Percentiles rank a stretch among this genome's conserved stretches.
These are phyloP conservation scores for Porites divaricata DNA, from an alignment of 92 coral and sea anemone species.

Conservation along the genomic window DNA sequence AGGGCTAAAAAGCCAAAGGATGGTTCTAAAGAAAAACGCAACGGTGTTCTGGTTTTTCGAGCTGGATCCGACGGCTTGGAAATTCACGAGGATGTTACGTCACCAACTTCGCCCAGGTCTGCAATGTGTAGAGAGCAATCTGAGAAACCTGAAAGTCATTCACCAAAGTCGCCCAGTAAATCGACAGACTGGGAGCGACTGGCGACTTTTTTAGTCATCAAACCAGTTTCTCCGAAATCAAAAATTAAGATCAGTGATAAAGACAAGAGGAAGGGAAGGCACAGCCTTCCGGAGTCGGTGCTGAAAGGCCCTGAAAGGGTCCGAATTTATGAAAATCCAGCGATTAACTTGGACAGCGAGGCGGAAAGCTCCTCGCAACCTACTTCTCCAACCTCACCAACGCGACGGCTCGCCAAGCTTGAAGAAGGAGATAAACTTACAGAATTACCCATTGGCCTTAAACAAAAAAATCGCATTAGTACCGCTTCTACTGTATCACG, in stretches of 20 bases:
- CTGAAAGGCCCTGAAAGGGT: conserved; percentile 64
- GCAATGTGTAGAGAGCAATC: conserved; percentile 24
- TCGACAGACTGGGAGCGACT: conserved; percentile 74
- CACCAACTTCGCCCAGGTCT: conserved; percentile 48
- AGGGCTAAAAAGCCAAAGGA: conserved; percentile 56
- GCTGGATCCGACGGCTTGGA: conserved; percentile 81
- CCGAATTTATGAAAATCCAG: conserved; percentile 87
- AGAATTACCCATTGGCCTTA: conserved; percentile 84
- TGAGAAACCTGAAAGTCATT: conserved; percentile 16
- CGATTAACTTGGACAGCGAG: conserved; percentile 57
- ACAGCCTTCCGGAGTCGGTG: conserved; percentile 54
- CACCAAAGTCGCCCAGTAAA: conserved; percentile 39
- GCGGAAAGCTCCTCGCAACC: conserved; percentile 34
- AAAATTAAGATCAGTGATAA: conserved; percentile 70
- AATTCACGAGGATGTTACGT: conserved; percentile 69
- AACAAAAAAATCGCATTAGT: conserved; percentile 81
- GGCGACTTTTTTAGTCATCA: conserved; percentile 80
- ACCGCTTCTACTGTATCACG: conserved; percentile 79
- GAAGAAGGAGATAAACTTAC: conserved; percentile 93
- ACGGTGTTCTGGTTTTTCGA: conserved; percentile 82
- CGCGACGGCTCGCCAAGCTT: conserved; percentile 70
- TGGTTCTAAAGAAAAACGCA: conserved; percentile 70
- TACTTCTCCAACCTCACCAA: conserved; percentile 73
- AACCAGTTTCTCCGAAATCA: conserved; percentile 74
- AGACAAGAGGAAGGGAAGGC: conserved; percentile 76